Conservation (phyloP, 2,888 invertebrate species). For the Drosophila kanekoi region DNA sequence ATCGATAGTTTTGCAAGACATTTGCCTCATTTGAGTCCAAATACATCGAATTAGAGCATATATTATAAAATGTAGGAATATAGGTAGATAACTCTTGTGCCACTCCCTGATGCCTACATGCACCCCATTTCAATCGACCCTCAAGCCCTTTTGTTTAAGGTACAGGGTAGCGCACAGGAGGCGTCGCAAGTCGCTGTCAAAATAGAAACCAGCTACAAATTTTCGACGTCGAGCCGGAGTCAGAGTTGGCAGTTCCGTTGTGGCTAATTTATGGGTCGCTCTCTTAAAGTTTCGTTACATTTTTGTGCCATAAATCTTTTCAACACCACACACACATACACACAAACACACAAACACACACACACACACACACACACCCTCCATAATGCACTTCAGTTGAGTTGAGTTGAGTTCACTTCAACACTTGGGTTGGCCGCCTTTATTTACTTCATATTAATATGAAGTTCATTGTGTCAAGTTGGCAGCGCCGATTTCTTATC, state of each 20-base stretch:
- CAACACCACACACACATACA: slow-evolving; percentile 52
- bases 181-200: slow-evolving; percentile 44
- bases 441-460: slow-evolving; percentile 80
- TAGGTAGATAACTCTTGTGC: too few relatives aligned
- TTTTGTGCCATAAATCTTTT: slow-evolving; percentile 77
- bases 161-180: slow-evolving; percentile 33
- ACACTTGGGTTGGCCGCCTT: slow-evolving; percentile 58
- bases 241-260: slow-evolving; percentile 35
- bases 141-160: neutral
- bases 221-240: slow-evolving; percentile 19
- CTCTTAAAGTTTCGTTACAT: slow-evolving; percentile 72
- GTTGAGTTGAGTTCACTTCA: slow-evolving; percentile 46
- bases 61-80: too few relatives aligned
- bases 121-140: neutral
- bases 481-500: slow-evolving; percentile 77
- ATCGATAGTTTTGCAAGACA: too few relatives aligned
- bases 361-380: slow-evolving; percentile 7
- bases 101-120: neutral
- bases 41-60: too few relatives aligned
- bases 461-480: slow-evolving; percentile 80
- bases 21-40: too few relatives aligned
- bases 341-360: slow-evolving; percentile 14
- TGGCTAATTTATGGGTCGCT: slow-evolving; percentile 72
- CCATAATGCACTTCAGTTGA: slow-evolving; percentile 63
- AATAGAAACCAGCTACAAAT: slow-evolving; percentile 53